Percentiles rank a stretch among this genome's conserved stretches.
Evolutionary conservation across 2,888 invertebrate genomes (phyloP).

Genomic region (Troglohyphantes excavatus): DNA sequence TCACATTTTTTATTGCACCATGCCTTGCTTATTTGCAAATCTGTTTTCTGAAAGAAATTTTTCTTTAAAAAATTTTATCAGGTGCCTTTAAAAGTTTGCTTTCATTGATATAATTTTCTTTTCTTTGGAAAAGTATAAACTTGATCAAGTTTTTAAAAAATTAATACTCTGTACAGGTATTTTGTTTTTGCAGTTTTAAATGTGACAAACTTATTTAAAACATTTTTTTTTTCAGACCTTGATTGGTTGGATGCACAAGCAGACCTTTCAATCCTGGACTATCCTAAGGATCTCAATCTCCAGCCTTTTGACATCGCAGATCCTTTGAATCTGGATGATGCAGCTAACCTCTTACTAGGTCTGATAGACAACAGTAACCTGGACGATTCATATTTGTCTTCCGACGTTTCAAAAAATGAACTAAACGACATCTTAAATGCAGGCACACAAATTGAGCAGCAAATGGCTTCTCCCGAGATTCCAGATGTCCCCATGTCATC

Average conservation of each 20-base stretch:
- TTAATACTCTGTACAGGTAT: no score
- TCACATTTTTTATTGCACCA: no score
- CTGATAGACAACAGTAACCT: neutral
- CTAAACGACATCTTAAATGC: neutral
- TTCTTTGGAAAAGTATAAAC: no score
- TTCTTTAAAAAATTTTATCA: no score
- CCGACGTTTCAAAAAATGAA: slow-evolving; percentile 20
- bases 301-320: slow-evolving; percentile 33
- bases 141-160: no score
- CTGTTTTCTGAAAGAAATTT: no score
- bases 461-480: slow-evolving; percentile 11
- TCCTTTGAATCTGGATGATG: slow-evolving; percentile 41
- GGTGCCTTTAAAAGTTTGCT: no score
- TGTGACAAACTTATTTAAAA: no score
- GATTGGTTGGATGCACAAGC: slow-evolving; percentile 71
- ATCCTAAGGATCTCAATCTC: slow-evolving; percentile 5
- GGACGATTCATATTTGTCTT: slow-evolving; percentile 32
- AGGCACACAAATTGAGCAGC: neutral
- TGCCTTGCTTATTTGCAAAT: no score
- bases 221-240: slow-evolving; percentile 37
- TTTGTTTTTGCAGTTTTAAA: no score
- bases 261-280: slow-evolving; percentile 41
- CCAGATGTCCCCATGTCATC: slow-evolving; percentile 3
- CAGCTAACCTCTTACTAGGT: neutral
- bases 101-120: no score